These are phyloP conservation scores for Desoria tigrina DNA, from an alignment of 2,888 invertebrate species.

Conservation along the genomic window DNA sequence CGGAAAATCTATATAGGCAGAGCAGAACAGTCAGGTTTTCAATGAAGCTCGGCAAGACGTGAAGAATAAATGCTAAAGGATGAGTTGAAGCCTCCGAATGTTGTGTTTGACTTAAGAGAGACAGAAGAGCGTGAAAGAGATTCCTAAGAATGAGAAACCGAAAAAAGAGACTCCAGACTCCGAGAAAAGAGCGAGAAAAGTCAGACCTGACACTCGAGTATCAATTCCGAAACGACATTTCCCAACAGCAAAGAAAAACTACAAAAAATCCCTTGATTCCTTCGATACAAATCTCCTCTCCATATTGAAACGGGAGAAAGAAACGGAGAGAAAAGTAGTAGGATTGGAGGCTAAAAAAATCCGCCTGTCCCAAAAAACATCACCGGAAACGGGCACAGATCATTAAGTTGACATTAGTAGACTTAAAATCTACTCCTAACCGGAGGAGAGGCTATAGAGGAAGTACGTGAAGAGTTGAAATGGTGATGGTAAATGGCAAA, in stretches of 20 bases:
- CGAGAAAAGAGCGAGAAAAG: slow-evolving; percentile 7
- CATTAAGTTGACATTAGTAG: slow-evolving; percentile 44
- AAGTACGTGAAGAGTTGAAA: neutral
- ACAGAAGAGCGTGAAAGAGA: slow-evolving; percentile 11
- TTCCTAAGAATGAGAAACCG: slow-evolving; percentile 12
- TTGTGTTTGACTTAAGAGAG: neutral
- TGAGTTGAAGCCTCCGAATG: no score
- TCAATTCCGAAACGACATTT: slow-evolving; percentile 11
- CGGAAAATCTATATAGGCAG: no score
- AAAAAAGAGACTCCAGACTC: slow-evolving; percentile 4
- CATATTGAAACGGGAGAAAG: neutral
- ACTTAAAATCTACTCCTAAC: slow-evolving; percentile 13
- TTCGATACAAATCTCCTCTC: neutral
- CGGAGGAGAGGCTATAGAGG: neutral
- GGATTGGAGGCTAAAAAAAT: neutral
- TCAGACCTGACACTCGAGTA: slow-evolving; percentile 6
- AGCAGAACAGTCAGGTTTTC: neutral
- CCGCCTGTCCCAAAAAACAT: slow-evolving; percentile 25
- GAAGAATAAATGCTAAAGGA: neutral
- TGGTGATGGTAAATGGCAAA: slow-evolving; percentile 3
- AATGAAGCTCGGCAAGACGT: neutral
- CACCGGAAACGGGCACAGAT: slow-evolving; percentile 46
- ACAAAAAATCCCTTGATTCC: neutral
- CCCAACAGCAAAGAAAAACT: neutral
- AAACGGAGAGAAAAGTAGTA: neutral